These are phyloP conservation scores for Drosophila lutescens DNA, from an alignment of 2,888 invertebrate genomes.

Conservation along the genomic window DNA sequence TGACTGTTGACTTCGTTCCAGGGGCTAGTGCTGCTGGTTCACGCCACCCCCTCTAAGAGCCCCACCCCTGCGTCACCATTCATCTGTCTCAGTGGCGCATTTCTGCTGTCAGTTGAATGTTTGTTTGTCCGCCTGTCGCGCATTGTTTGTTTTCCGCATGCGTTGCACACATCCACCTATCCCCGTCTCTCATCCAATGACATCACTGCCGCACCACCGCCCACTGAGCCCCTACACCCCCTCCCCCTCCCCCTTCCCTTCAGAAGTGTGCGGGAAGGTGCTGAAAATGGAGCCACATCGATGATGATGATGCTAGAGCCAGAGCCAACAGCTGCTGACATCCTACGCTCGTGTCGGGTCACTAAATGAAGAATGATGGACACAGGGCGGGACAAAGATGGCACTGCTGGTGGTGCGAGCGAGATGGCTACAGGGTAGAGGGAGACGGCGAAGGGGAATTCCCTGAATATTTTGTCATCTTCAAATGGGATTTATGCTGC, in stretches of 20 bases:
- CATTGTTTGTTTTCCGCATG: conserved; percentile 72
- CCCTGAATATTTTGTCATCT: conserved; percentile 71
- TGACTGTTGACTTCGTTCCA: conserved; percentile 66
- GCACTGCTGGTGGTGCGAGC: not conserved
- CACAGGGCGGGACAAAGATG: conserved; percentile 35
- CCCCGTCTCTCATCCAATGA: conserved; percentile 22
- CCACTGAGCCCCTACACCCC: not conserved
- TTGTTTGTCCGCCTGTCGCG: conserved; percentile 73
- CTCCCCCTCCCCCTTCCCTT: no score
- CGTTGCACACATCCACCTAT: conserved; percentile 48
- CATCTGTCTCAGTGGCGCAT: conserved; percentile 48
- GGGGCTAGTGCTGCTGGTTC: not conserved
- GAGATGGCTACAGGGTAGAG: not conserved
- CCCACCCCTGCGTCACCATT: conserved; percentile 24
- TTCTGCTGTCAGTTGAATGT: conserved; percentile 50
- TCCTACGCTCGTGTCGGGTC: conserved; percentile 66
- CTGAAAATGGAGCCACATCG: conserved; percentile 51
- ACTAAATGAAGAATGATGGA: conserved; percentile 80
- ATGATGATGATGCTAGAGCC: conserved; percentile 50
- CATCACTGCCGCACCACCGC: not conserved
- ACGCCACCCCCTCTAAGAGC: not conserved
- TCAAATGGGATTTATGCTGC: conserved; percentile 72
- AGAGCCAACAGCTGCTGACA: conserved; percentile 65
- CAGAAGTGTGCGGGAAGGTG: conserved; percentile 8
- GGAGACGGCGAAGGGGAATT: conserved; percentile 7